Percentiles rank a stretch among this genome's conserved stretches.
phyloP scores from a whole-genome alignment of 2,797 vertebrate species.

The Coluber constrictor region DNA sequence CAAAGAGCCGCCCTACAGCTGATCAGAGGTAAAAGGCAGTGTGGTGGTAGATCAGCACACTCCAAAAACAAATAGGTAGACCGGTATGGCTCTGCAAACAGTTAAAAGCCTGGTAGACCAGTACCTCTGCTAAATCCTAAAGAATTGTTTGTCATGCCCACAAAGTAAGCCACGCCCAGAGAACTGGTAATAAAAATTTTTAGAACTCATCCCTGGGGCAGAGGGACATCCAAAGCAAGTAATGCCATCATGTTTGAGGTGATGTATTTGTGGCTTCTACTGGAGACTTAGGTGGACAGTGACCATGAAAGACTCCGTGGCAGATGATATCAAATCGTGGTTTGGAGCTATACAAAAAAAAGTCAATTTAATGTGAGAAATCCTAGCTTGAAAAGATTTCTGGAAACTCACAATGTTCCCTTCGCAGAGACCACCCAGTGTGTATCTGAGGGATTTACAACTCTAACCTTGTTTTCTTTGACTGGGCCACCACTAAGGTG shows the following conservation, averaged over 20 bases:
- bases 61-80: too few relatives aligned
- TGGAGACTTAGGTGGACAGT: not conserved
- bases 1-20: too few relatives aligned
- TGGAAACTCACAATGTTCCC: not conserved
- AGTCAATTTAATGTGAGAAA: not conserved
- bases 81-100: too few relatives aligned
- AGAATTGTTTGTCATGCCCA: too few relatives aligned
- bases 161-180: too few relatives aligned
- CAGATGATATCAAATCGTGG: not conserved
- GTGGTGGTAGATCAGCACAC: too few relatives aligned
- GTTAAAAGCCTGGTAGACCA: too few relatives aligned
- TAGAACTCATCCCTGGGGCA: too few relatives aligned
- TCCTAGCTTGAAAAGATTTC: not conserved
- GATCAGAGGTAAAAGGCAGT: too few relatives aligned
- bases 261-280: not conserved
- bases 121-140: too few relatives aligned
- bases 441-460: not conserved
- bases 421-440: not conserved
- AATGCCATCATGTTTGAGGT: not conserved
- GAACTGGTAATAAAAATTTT: too few relatives aligned
- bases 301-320: not conserved
- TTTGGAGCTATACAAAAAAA: not conserved
- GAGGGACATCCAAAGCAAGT: too few relatives aligned
- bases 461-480: not conserved
- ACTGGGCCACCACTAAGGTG: not conserved